phyloP scores from a whole-genome alignment of 2,113 vertebrate genomes.

The Ibidorhyncha struthersii region DNA sequence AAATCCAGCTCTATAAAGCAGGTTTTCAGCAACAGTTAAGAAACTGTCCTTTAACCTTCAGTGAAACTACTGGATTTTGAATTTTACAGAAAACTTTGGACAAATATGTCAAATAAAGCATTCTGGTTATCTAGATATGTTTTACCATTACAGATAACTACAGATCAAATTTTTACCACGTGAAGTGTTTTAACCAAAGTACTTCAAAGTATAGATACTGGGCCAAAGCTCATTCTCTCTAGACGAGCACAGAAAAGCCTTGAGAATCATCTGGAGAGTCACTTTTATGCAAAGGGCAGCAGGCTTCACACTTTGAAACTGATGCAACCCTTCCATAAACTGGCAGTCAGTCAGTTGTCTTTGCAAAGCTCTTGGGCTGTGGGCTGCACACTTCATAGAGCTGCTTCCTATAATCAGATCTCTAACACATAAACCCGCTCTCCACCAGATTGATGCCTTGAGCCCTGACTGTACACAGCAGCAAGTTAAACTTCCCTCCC shows the following conservation, averaged over 20 bases:
- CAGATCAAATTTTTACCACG: background rate
- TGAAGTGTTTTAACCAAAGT: background rate
- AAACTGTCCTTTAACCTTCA: background rate
- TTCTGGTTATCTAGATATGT: background rate
- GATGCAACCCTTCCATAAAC: background rate
- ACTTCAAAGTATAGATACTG: background rate
- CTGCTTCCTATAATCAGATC: background rate
- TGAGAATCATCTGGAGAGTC: background rate
- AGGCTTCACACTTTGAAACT: background rate
- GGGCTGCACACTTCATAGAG: background rate
- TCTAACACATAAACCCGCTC: background rate
- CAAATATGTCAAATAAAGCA: background rate
- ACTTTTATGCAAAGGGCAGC: background rate
- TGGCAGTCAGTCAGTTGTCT: background rate
- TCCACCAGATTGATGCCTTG: background rate
- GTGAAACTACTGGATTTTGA: background rate
- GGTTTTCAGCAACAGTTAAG: background rate
- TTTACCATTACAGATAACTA: background rate
- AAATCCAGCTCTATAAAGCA: background rate
- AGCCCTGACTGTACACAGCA: background rate
- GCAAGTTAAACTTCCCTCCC: background rate
- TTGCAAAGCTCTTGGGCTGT: background rate
- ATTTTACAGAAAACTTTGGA: background rate
- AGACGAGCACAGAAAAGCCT: background rate
- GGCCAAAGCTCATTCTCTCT: background rate